Evolutionary conservation across 2,888 invertebrate genomes (phyloP), one percentile per base, ranked within the genome.

Genomic region (Lamellibrachia satsuma): DNA sequence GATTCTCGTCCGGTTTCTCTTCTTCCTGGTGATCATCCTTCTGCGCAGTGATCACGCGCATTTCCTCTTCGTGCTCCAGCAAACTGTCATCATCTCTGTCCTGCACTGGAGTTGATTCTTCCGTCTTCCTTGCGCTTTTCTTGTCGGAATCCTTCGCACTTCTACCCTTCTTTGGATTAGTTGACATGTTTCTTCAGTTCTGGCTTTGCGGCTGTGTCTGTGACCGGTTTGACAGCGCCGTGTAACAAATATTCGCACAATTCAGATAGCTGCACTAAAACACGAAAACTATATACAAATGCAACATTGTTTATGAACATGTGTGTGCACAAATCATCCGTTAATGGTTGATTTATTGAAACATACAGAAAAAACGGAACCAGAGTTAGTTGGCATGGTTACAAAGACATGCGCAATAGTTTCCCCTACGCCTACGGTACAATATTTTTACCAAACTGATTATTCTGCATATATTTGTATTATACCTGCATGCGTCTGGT

Each of bases 61-160:
- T 52, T 92, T 52, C 90, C 91, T 93, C 92, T 57, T 93, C 93
- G 51, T 75, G 93, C 8, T 90, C 90, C 15, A 93, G 91, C 92
- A 93, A 93, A 27, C 94, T 94, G 52, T 95, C 95, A 57, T 94
- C 95, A 93, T 94, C 95, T 91, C 94, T 94, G 52, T 95, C 95
- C 51, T 94, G 93, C 15, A 93, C 93, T 60, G 94, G 93, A 39
- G 94, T 93, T 9, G 94, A 94, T 90, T 95, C 96, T 92, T 96
- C 96, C 3, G 57, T 39, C 52, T 92, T 91, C 90, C 92, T 93
- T 51, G 92, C 39, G 52, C 92, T 92, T 90, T 91, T 93, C 92
- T 93, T 93, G 22, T 94, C 93, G 22, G 51, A 52, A 75, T 93
- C 93, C 75, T 93, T 93, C 9, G 55, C 90, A 90, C 90, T 91